Evolutionary conservation across 2,113 vertebrate species (phyloP).

Genomic region (Nansenia antarctica): DNA sequence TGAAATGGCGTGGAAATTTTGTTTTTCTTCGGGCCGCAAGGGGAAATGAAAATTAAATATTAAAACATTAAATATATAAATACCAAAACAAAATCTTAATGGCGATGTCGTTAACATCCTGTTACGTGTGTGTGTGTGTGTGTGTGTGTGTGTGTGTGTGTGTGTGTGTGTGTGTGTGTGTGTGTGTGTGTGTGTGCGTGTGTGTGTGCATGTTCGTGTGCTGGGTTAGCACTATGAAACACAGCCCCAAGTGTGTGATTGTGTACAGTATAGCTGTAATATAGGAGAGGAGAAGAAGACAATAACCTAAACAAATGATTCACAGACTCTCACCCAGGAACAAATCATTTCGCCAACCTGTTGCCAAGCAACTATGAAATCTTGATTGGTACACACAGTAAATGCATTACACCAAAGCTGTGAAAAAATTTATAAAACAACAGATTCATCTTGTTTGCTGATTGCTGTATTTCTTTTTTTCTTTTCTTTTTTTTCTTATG

Average conservation of each 20-base stretch:
- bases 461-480: no score
- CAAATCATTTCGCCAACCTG: constrained; percentile 48
- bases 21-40: neutral
- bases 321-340: constrained; percentile 27
- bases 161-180: constrained; percentile 4
- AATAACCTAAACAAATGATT: constrained; percentile 55
- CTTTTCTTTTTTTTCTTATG: no score
- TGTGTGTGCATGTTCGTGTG: neutral
- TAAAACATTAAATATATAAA: no score
- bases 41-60: constrained; percentile 26
- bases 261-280: constrained; percentile 16
- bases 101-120: neutral
- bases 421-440: no score
- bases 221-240: neutral
- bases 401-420: no score
- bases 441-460: no score
- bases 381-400: constrained; percentile 43
- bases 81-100: neutral
- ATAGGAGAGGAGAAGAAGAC: constrained; percentile 10
- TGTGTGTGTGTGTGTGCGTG: constrained; percentile 1
- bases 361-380: constrained; percentile 73
- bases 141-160: neutral
- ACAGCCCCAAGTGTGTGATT: neutral
- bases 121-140: neutral
- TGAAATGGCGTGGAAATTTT: constrained; percentile 3